Evolutionary conservation across 2,113 vertebrate species (phyloP).

Genomic region (Camelus bactrianus): DNA sequence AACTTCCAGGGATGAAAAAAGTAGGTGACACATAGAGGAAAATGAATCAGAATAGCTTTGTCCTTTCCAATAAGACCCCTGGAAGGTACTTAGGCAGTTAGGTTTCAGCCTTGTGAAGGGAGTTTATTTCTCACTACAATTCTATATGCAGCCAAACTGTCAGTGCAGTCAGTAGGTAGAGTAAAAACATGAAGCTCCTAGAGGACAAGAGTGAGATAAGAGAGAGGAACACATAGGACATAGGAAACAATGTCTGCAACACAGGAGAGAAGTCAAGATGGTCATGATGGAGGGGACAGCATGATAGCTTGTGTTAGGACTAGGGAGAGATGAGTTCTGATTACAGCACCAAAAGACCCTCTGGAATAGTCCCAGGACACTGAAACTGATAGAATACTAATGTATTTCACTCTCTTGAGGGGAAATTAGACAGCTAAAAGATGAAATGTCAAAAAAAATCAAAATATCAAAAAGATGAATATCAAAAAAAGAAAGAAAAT

Average conservation of each 20-base stretch:
- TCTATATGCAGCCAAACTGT: neutral
- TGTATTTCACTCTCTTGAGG: neutral
- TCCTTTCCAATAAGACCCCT: neutral
- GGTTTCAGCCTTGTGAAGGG: neutral
- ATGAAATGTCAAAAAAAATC: neutral
- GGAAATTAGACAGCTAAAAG: neutral
- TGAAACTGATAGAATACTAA: neutral
- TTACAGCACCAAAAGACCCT: neutral
- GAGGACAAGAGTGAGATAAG: neutral
- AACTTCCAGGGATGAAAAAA: neutral
- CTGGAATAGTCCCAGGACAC: neutral
- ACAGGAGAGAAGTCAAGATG: neutral
- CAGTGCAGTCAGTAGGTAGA: neutral
- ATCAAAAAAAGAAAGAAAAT: neutral
- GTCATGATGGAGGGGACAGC: neutral
- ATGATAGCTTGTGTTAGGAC: neutral
- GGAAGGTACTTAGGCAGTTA: neutral
- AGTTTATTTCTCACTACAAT: constrained; percentile 34
- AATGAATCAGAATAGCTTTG: neutral
- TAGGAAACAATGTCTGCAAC: neutral
- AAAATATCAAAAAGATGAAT: neutral
- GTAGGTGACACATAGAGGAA: neutral
- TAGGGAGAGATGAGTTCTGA: neutral
- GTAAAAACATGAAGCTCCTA: neutral
- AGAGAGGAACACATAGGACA: neutral